These are phyloP conservation scores for Vulpes lagopus DNA, from an alignment of 2,113 vertebrate species.

Conservation along the genomic window DNA sequence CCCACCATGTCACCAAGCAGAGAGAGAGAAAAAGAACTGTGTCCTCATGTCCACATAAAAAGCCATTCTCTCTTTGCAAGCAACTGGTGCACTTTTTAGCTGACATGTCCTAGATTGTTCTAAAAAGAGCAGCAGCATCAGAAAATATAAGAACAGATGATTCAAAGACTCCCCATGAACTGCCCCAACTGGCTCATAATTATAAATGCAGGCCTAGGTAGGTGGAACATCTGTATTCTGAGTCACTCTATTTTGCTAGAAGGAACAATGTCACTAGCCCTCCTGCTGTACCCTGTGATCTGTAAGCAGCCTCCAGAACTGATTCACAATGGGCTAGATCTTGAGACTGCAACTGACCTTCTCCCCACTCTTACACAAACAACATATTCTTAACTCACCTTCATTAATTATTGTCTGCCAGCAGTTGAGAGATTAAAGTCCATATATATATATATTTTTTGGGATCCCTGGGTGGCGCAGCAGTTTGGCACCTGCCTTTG, in stretches of 20 bases:
- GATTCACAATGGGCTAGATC: not conserved
- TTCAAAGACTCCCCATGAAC: conserved; percentile 26
- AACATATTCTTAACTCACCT: not conserved
- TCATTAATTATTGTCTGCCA: not conserved
- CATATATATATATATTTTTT: not conserved
- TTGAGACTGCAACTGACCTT: not conserved
- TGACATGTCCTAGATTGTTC: conserved; percentile 49
- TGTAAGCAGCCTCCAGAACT: not conserved
- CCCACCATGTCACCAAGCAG: not conserved
- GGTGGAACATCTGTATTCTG: conserved; percentile 43
- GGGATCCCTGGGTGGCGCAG: too few relatives aligned
- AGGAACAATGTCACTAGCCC: not conserved
- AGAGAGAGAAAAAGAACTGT: not conserved
- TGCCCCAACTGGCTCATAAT: not conserved
- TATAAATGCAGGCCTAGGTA: conserved; percentile 11
- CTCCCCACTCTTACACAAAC: not conserved
- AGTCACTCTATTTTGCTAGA: conserved; percentile 58
- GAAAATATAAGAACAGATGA: conserved; percentile 45
- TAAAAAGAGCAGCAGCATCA: conserved; percentile 59
- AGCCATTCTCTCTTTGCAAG: conserved; percentile 24
- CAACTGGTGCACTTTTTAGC: conserved; percentile 47
- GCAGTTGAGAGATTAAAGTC: not conserved
- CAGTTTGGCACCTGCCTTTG: too few relatives aligned
- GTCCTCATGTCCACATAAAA: not conserved
- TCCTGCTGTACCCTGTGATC: not conserved